These are phyloP conservation scores for Anthoscopus minutus DNA, from an alignment of 2,113 vertebrate genomes.

Conservation along the genomic window DNA sequence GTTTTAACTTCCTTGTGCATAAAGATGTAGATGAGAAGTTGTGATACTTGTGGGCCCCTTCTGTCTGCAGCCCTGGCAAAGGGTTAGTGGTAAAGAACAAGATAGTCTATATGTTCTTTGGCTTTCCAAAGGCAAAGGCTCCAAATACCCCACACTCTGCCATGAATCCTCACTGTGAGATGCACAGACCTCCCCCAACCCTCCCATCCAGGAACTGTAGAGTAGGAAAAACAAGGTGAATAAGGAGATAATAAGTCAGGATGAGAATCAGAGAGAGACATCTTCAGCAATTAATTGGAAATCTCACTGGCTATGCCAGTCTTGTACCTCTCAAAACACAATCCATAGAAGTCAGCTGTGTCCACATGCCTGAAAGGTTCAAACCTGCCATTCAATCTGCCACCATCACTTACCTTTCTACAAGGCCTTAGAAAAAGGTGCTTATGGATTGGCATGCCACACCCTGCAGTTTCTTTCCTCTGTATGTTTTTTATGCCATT, in stretches of 20 bases:
- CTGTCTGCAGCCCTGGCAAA: background rate
- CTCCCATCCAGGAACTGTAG: background rate
- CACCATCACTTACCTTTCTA: background rate
- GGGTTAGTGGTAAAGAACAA: background rate
- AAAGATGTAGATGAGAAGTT: background rate
- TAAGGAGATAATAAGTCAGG: background rate
- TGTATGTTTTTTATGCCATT: background rate
- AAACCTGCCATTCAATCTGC: background rate
- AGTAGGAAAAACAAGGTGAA: background rate
- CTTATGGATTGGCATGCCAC: accelerated
- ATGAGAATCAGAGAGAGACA: background rate
- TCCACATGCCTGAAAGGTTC: background rate
- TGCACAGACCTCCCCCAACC: background rate
- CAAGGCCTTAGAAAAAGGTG: background rate
- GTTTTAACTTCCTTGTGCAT: background rate
- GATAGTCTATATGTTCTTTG: background rate
- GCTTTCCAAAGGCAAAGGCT: background rate
- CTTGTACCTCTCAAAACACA: background rate
- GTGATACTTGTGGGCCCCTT: background rate
- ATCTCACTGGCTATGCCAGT: background rate
- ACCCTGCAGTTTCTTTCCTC: background rate
- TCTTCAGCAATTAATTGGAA: background rate
- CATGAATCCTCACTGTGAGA: background rate
- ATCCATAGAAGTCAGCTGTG: background rate
- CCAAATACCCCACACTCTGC: background rate